phyloP scores from a whole-genome alignment of 2,888 invertebrate species.

The Synanthedon tipuliformis region DNA sequence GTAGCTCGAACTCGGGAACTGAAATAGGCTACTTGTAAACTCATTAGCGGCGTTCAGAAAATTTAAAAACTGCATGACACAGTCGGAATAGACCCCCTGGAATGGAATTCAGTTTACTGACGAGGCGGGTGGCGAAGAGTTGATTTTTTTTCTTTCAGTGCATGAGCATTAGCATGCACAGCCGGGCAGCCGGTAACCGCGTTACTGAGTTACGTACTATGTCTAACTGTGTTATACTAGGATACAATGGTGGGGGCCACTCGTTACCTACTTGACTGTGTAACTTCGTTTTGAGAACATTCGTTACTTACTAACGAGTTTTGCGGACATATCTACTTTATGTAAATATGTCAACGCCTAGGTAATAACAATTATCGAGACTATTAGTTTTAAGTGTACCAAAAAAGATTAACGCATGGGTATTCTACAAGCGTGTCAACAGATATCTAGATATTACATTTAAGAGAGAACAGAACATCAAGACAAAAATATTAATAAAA shows the following conservation, averaged over 20 bases:
- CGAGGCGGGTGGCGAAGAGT: constrained; percentile 21
- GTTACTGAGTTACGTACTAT: constrained; percentile 31
- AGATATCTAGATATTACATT: too few species aligned
- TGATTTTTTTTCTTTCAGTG: constrained; percentile 24
- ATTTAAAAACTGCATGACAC: too few species aligned
- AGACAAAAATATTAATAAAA: too few species aligned
- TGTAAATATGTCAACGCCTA: too few species aligned
- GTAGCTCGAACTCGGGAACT: too few species aligned
- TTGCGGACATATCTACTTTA: constrained; percentile 5
- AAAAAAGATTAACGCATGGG: too few species aligned
- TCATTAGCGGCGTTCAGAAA: too few species aligned
- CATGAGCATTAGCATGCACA: constrained; percentile 53
- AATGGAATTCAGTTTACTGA: constrained; percentile 33
- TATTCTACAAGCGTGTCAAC: too few species aligned
- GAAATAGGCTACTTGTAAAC: too few species aligned
- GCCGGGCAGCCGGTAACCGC: constrained; percentile 45
- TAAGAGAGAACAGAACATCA: too few species aligned
- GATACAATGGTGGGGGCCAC: constrained; percentile 52
- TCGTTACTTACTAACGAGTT: constrained; percentile 21
- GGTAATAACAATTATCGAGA: too few species aligned
- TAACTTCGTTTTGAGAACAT: constrained; percentile 62
- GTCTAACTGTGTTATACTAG: constrained; percentile 26
- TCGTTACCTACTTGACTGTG: constrained; percentile 68
- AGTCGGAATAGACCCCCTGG: background rate
- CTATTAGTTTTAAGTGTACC: too few species aligned